Base-by-base conservation (phyloP, 2,888 invertebrate genomes). In the Cerastis leucographa region DNA sequence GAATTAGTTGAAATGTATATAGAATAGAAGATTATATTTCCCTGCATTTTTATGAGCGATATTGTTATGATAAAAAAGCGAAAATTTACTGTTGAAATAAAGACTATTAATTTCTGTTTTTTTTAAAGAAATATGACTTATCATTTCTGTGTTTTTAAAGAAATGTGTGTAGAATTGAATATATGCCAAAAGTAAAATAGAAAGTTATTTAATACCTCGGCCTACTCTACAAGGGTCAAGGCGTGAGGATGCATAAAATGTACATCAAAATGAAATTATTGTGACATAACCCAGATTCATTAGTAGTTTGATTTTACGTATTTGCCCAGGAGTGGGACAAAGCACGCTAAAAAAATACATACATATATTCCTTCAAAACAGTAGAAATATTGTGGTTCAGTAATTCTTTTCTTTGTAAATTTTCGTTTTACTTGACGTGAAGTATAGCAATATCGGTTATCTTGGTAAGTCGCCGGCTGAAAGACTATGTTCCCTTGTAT, bases 401-500 rank as follows among this genome's bases (percentile, higher is more conserved):
- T 17, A 59, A 29, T 29, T 59, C 8, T 72, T 35, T 75, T 59
- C 8, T 72, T 35, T 75, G 80, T 77, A n/a, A 81, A 79, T 85
- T 76, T 82, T 87, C 78, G 80, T 76, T 83, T 77, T 80, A 51
- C 75, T 59, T 42, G 66, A 76, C 64, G 49, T 76, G 25, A 76
- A 78, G 67, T 74, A 78, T 71, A 46, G 54, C 40, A 69, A 76
- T 67, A 82, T 79, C 81, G 83, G 78, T 72, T 76, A 77, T 78
- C 59, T 79, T 80, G 76, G 75, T 75, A 68, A 76, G 83, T 78
- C 78, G 78, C 80, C 71, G 84, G 86, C 85, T 83, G 80, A 85
- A 88, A 89, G 90, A 90, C 88, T 88, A 89, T 88, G 88, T 89
- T 86, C 86, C 84, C 85, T 78, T 93, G 92, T 94, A 93, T 90